Evolutionary conservation across 2,797 vertebrate species (phyloP).

Genomic region (Pteronotus mesoamericanus): DNA sequence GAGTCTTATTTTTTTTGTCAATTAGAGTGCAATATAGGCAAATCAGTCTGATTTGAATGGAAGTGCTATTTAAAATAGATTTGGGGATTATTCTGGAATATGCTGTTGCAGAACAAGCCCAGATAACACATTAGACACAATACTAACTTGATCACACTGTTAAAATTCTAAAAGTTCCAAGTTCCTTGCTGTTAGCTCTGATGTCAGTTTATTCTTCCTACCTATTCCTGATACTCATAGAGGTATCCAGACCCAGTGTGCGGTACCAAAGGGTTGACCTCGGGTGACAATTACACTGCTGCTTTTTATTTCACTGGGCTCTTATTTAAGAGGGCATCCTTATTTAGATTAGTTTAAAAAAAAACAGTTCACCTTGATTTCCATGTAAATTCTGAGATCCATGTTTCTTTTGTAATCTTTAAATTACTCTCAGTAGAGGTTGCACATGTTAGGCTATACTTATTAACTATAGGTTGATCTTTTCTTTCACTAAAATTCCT

Average conservation of each 20-base stretch:
- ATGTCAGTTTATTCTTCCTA: background rate
- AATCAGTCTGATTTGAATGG: background rate
- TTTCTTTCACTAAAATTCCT: background rate
- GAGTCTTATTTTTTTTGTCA: background rate
- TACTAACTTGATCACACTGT: background rate
- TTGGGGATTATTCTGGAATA: background rate
- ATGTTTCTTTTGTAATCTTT: background rate
- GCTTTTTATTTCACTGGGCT: background rate
- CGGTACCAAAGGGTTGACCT: background rate
- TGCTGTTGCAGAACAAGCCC: background rate
- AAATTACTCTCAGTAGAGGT: background rate
- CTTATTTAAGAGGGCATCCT: background rate
- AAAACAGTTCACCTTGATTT: background rate
- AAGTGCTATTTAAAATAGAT: background rate
- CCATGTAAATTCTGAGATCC: background rate
- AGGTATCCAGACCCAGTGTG: background rate
- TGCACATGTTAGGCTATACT: background rate
- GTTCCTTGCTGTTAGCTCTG: background rate
- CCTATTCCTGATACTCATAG: background rate
- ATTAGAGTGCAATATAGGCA: background rate
- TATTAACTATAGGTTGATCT: background rate
- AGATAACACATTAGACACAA: background rate
- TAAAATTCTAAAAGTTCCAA: conserved; percentile 22
- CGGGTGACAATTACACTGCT: background rate
- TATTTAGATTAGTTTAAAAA: background rate